These are phyloP conservation scores for Hemicentrotus pulcherrimus DNA, from an alignment of 35 echinoderm and acorn worm species.

Conservation along the genomic window DNA sequence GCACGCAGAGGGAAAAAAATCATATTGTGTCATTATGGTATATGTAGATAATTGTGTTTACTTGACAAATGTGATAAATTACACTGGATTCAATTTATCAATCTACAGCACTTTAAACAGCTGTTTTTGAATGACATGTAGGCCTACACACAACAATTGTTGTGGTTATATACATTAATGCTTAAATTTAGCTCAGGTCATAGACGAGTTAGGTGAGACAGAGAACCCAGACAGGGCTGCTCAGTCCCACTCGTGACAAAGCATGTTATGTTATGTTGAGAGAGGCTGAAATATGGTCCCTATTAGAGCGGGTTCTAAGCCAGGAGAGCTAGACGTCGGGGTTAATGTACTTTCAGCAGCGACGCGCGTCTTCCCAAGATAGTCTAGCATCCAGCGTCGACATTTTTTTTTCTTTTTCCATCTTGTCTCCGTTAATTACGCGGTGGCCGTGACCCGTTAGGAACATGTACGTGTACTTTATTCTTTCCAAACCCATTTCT, in stretches of 20 bases:
- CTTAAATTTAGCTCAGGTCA: background rate
- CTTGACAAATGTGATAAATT: background rate
- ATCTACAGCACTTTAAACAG: background rate
- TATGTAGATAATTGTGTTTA: background rate
- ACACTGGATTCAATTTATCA: background rate
- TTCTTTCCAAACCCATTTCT: background rate
- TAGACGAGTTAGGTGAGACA: background rate
- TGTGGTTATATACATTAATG: background rate
- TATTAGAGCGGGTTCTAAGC: constrained; percentile 17
- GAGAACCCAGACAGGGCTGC: background rate
- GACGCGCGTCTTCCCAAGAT: constrained; percentile 1
- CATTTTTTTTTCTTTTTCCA: background rate
- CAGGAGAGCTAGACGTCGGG: background rate
- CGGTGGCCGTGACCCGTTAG: background rate
- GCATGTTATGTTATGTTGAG: background rate
- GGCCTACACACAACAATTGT: background rate
- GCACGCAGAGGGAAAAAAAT: background rate
- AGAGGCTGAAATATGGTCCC: constrained; percentile 28
- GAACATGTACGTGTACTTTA: background rate
- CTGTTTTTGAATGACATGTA: background rate
- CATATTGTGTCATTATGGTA: background rate
- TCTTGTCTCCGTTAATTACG: background rate
- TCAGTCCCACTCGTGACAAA: constrained; percentile 21
- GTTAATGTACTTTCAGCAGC: constrained; percentile 23
- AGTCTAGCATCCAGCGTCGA: constrained; percentile 18